Base-by-base conservation (phyloP, 2,888 invertebrate genomes). In the Cenopis cana region DNA sequence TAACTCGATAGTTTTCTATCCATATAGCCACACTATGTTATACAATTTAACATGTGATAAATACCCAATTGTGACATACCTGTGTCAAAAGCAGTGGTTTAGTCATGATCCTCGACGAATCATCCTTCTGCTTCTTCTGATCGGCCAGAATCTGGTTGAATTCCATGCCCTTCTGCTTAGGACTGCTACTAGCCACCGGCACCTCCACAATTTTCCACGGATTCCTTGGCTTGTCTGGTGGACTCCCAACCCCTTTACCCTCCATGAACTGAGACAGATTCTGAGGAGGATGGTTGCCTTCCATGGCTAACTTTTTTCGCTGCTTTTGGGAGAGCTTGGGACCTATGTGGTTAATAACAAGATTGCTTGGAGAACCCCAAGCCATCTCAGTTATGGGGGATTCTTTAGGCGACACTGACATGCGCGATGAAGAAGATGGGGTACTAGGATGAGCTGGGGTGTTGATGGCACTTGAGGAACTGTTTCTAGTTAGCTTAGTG, bases 51-150 rank as follows among this genome's bases (percentile, higher is more conserved):
- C n/a, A n/a, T n/a, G n/a, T n/a, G 33, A 33, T 33, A 8, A 46
- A 46, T n/a, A 4, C n/a, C 12, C 14, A 41, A 33, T 33, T 3
- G 41, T 41, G 24, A 60, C 12, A 69, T 91, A 96, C 97, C 95
- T 97, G 97, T 17, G 97, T 97, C 76, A 96, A 90, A 70, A 91
- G 87, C 29, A 98, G 90, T 0, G 96, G 95, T 85, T 97, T 97
- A 9, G 95, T 95, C 82, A 95, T 95, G 78, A 96, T 95, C 82
- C 96, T 95, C 1, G 95, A 95, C 75, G 95, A 94, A 79, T 96
- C 95, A 75, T 96, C 96, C 74, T 95, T 95, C 81, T 96, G 96
- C 68, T 96, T 95, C 77, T 94, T 95, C 85, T 97, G 97, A 77
- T 96, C 96, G 14, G 95, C 95, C 65, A 97, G 90, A 74, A 97